Evolutionary conservation across 2,797 vertebrate species (phyloP).

Genomic region (Squalus acanthias): DNA sequence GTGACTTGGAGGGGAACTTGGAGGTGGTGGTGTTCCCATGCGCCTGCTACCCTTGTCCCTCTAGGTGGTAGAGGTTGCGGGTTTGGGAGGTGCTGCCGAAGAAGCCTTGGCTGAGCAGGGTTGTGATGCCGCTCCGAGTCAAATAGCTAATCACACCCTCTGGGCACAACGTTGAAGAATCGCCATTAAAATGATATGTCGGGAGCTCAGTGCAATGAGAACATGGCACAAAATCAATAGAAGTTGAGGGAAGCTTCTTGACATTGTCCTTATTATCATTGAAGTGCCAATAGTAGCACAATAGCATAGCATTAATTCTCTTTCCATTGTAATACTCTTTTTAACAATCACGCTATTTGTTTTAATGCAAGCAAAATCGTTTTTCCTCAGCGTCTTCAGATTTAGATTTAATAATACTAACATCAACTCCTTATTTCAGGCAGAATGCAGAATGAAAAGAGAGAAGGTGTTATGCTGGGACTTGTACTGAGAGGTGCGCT

Average conservation of each 20-base stretch:
- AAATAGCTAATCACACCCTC: neutral
- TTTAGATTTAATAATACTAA: neutral
- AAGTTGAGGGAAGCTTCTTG: neutral
- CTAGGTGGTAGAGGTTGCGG: too few relatives aligned
- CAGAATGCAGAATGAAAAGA: neutral
- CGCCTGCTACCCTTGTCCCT: too few relatives aligned
- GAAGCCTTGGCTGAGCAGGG: too few relatives aligned
- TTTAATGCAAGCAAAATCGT: neutral
- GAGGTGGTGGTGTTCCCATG: too few relatives aligned
- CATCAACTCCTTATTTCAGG: neutral
- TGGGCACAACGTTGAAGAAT: neutral
- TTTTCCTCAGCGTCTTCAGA: neutral
- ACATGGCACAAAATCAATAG: neutral
- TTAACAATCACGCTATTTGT: neutral
- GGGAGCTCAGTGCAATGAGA: too few relatives aligned
- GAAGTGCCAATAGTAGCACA: too few relatives aligned
- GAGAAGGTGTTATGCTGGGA: rapidly evolving
- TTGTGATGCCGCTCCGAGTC: neutral
- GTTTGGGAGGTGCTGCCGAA: too few relatives aligned
- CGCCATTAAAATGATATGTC: neutral
- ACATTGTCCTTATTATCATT: neutral
- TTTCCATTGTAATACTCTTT: neutral
- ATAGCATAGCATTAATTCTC: neutral
- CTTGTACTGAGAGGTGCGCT: neutral
- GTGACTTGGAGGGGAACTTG: too few relatives aligned